Percentiles rank a stretch among this genome's conserved stretches.
Conservation (phyloP, 2,888 invertebrate genomes). For the Allacma fusca region DNA sequence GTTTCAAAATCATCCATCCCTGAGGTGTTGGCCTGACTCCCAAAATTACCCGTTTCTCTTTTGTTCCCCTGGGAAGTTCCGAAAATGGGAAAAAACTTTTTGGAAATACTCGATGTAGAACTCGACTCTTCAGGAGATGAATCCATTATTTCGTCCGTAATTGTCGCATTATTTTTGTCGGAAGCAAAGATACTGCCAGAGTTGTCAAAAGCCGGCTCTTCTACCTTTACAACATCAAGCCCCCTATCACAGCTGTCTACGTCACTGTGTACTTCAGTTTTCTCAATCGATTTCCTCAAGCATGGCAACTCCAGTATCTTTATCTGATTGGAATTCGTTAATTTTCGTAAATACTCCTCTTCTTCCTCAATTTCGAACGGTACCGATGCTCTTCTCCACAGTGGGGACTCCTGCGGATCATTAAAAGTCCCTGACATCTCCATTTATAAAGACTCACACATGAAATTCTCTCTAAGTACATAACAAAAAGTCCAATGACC, state of each 20-base stretch:
- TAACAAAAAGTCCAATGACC: background rate
- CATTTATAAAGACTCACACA: background rate
- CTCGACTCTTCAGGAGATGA: constrained; percentile 18
- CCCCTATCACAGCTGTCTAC: background rate
- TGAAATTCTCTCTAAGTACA: too few relatives aligned
- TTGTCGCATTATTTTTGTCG: background rate
- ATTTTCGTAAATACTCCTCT: constrained; percentile 18
- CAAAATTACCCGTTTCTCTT: background rate
- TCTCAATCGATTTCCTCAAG: background rate
- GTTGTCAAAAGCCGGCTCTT: background rate
- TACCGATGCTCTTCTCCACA: constrained; percentile 43
- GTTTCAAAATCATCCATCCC: constrained; percentile 24
- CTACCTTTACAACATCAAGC: background rate
- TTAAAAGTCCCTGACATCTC: background rate
- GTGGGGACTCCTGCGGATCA: constrained; percentile 40
- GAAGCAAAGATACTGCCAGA: background rate
- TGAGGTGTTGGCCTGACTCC: background rate
- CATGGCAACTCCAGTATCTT: background rate
- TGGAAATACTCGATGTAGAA: background rate
- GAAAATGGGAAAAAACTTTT: constrained; percentile 25
- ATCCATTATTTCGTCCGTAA: background rate
- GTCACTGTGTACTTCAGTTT: background rate
- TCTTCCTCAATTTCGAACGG: background rate
- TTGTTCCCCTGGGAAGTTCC: background rate
- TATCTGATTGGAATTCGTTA: constrained; percentile 16